These are phyloP conservation scores for Thera britannica DNA, from an alignment of 2,888 invertebrate species.

Conservation along the genomic window DNA sequence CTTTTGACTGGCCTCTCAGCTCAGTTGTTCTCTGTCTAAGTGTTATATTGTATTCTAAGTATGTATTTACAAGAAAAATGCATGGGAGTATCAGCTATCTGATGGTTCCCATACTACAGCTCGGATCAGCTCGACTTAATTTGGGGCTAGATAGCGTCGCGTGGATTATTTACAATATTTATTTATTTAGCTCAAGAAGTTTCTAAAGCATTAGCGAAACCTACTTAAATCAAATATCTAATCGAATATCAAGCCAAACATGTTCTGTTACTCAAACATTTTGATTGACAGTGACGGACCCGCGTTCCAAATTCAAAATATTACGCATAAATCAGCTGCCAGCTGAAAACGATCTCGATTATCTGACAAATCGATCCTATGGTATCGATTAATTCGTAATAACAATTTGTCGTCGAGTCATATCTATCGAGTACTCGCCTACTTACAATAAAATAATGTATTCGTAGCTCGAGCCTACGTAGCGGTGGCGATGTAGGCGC, in stretches of 20 bases:
- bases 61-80: too few relatives aligned
- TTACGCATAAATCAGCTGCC: constrained; percentile 31
- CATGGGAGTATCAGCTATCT: too few relatives aligned
- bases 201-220: not conserved
- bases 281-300: constrained; percentile 35
- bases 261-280: constrained; percentile 25
- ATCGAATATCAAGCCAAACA: constrained; percentile 21
- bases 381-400: constrained; percentile 78
- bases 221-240: constrained; percentile 4
- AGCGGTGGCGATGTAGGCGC: constrained; percentile 70
- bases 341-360: constrained; percentile 27
- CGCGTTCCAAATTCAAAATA: constrained; percentile 31
- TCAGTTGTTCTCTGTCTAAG: too few relatives aligned
- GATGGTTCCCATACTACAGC: too few relatives aligned
- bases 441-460: constrained; percentile 78
- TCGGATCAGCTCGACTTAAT: too few relatives aligned
- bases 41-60: too few relatives aligned
- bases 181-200: too few relatives aligned
- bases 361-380: constrained; percentile 36
- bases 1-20: too few relatives aligned
- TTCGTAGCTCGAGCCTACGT: constrained; percentile 74
- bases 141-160: too few relatives aligned
- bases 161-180: too few relatives aligned
- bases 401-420: constrained; percentile 80
- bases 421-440: constrained; percentile 73